Evolutionary conservation across 2,888 invertebrate genomes (phyloP).

Genomic region (Tenthredo amoena): DNA sequence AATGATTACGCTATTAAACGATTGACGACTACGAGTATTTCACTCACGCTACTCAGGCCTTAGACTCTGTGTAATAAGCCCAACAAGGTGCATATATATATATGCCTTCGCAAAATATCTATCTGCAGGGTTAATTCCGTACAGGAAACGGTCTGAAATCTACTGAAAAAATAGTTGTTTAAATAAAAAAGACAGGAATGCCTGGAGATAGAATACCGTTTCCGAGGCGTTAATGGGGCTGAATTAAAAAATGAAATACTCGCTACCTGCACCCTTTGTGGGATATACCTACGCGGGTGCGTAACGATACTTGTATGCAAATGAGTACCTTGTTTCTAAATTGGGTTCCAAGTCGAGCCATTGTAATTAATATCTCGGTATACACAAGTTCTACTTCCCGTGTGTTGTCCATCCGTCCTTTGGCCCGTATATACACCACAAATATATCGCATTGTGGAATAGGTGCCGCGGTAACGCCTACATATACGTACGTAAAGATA

Average conservation of each 20-base stretch:
- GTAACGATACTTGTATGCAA: constrained; percentile 67
- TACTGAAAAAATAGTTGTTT: not conserved
- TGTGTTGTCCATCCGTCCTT: not conserved
- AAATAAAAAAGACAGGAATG: not conserved
- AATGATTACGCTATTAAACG: constrained; percentile 42
- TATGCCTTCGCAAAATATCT: too few species aligned
- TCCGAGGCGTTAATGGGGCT: constrained; percentile 4
- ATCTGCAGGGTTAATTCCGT: too few species aligned
- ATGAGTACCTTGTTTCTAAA: constrained; percentile 71
- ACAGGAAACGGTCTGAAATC: not conserved
- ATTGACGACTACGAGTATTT: constrained; percentile 25
- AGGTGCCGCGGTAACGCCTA: not conserved
- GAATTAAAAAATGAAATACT: constrained; percentile 29
- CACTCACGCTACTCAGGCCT: not conserved
- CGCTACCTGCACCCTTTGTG: not conserved
- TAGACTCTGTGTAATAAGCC: not conserved
- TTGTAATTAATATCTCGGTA: constrained; percentile 70
- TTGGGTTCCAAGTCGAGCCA: constrained; percentile 68
- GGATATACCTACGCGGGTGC: not conserved
- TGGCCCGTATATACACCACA: not conserved
- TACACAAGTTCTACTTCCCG: constrained; percentile 29
- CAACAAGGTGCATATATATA: not conserved
- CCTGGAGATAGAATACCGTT: not conserved
- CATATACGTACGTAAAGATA: not conserved
- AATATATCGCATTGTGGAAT: constrained; percentile 9